These are phyloP conservation scores for Apis florea DNA, from an alignment of 1,140 invertebrate genomes.

Conservation along the genomic window DNA sequence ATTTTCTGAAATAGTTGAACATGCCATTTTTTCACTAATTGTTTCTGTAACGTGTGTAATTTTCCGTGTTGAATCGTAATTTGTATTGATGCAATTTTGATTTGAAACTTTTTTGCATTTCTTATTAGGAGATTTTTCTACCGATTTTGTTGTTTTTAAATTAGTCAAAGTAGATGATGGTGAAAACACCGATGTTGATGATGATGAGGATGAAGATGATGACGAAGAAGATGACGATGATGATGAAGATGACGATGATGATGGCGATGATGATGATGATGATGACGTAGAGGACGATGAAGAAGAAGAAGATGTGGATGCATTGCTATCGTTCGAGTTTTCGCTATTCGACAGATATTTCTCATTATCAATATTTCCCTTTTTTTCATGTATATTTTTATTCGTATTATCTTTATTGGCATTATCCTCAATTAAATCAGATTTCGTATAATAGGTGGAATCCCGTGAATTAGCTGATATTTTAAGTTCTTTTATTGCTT, in stretches of 20 bases:
- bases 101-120: slow-evolving; percentile 33
- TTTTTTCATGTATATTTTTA: not conserved
- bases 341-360: slow-evolving; percentile 21
- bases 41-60: not conserved
- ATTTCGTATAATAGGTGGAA: not conserved
- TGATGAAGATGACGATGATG: slow-evolving; percentile 57
- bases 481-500: slow-evolving; percentile 72
- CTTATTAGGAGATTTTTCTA: slow-evolving; percentile 16
- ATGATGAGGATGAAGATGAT: slow-evolving; percentile 55
- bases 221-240: slow-evolving; percentile 47
- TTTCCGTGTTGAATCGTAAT: slow-evolving; percentile 36
- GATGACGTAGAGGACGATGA: not conserved
- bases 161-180: slow-evolving; percentile 42
- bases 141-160: slow-evolving; percentile 44
- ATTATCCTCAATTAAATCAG: not conserved
- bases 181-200: slow-evolving; percentile 41
- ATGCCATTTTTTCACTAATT: not conserved
- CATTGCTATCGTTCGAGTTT: slow-evolving; percentile 24
- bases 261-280: slow-evolving; percentile 26
- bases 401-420: not conserved
- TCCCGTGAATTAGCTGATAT: slow-evolving; percentile 68
- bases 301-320: not conserved
- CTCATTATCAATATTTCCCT: not conserved
- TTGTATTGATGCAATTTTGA: slow-evolving; percentile 55
- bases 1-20: slow-evolving; percentile 3